phyloP scores from a whole-genome alignment of 2,797 vertebrate species.

The Leptoclinus maculatus region DNA sequence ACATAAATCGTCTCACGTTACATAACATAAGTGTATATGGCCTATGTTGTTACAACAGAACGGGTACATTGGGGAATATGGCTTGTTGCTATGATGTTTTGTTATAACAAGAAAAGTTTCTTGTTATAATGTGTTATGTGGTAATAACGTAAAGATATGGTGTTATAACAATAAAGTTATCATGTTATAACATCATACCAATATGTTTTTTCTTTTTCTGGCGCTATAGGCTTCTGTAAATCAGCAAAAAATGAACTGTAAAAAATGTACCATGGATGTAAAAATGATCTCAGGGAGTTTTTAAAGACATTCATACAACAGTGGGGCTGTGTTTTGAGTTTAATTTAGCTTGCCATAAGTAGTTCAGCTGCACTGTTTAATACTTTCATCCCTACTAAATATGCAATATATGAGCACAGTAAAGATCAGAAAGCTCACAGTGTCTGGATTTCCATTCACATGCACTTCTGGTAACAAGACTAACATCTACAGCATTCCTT shows the following conservation, averaged over 20 bases:
- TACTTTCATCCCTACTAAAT: conserved; percentile 61
- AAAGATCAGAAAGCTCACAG: conserved; percentile 22
- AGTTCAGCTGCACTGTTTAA: conserved; percentile 58
- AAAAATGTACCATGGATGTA: neutral
- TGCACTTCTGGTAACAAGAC: conserved; percentile 21
- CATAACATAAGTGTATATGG: neutral
- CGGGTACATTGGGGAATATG: neutral
- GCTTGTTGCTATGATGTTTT: neutral
- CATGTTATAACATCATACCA: neutral
- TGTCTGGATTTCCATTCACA: conserved; percentile 29
- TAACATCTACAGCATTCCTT: conserved; percentile 8
- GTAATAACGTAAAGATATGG: neutral
- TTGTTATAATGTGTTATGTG: neutral
- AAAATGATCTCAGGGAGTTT: conserved; percentile 38
- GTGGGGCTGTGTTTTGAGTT: conserved; percentile 23
- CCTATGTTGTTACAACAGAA: neutral
- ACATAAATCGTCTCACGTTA: neutral
- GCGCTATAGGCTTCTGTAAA: neutral
- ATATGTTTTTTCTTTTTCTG: neutral
- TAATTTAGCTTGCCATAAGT: conserved; percentile 49
- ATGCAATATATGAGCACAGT: conserved; percentile 38
- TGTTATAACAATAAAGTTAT: neutral
- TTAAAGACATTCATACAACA: conserved; percentile 42
- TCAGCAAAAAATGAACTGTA: neutral
- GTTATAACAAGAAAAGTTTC: neutral